Percentiles rank a stretch among this genome's conserved stretches.
phyloP scores from a whole-genome alignment of 2,113 vertebrate genomes.

The Bungarus multicinctus region DNA sequence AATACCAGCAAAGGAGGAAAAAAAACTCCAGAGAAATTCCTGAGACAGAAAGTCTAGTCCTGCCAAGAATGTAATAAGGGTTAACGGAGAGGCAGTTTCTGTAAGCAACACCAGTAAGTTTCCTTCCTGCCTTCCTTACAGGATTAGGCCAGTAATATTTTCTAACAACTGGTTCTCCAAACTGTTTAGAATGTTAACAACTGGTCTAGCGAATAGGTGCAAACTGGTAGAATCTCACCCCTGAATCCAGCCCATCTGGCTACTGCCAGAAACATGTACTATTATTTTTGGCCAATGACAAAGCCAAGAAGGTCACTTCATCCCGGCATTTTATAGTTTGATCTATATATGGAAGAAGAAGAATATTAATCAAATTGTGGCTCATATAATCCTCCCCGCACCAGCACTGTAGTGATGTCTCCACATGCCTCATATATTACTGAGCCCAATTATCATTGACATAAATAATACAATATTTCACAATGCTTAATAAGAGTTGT shows the following conservation, averaged over 20 bases:
- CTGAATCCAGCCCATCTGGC: background rate
- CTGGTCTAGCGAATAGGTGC: too few relatives aligned
- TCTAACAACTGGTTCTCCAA: too few relatives aligned
- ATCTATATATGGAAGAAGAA: background rate
- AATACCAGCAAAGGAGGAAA: too few relatives aligned
- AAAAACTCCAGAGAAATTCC: too few relatives aligned
- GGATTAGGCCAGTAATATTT: too few relatives aligned
- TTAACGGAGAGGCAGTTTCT: too few relatives aligned
- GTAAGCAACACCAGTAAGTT: too few relatives aligned
- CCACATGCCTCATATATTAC: background rate
- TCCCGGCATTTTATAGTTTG: background rate
- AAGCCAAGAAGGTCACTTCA: background rate
- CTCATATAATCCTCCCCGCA: background rate
- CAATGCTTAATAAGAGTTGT: background rate
- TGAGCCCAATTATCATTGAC: background rate
- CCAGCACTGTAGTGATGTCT: background rate
- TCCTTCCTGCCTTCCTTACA: too few relatives aligned
- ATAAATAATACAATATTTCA: background rate
- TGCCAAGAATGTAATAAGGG: too few relatives aligned
- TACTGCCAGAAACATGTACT: background rate
- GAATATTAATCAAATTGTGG: background rate
- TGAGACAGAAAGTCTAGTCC: too few relatives aligned
- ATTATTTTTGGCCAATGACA: background rate
- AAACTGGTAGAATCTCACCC: too few relatives aligned
- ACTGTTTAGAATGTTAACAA: too few relatives aligned